phyloP scores from a whole-genome alignment of 2,888 invertebrate species.

The Parnassius glacialis region DNA sequence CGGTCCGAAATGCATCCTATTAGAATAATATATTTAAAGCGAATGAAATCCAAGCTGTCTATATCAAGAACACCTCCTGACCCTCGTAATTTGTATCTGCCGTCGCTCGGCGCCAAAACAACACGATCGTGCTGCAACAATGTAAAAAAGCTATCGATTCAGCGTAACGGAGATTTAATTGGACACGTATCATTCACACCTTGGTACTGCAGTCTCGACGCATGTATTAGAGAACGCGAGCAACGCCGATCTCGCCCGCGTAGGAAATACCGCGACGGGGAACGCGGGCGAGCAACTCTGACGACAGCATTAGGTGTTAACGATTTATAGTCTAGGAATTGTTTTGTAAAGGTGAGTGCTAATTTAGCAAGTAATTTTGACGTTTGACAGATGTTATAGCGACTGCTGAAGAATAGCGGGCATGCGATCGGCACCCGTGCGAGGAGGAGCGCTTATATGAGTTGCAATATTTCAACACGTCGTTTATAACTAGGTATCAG shows the following conservation, averaged over 20 bases:
- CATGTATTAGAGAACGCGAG: slow-evolving; percentile 17
- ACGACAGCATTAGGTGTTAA: slow-evolving; percentile 54
- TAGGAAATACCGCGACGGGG: slow-evolving; percentile 21
- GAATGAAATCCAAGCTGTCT: neutral
- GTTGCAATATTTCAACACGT: slow-evolving; percentile 9
- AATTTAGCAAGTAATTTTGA: slow-evolving; percentile 25
- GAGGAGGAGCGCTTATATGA: slow-evolving; percentile 1
- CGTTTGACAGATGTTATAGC: slow-evolving; percentile 20
- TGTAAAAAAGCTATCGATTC: slow-evolving; percentile 27
- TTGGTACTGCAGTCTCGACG: slow-evolving; percentile 30
- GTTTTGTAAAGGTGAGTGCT: slow-evolving; percentile 65
- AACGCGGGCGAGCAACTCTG: slow-evolving; percentile 31
- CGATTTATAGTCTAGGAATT: slow-evolving; percentile 63
- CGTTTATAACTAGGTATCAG: slow-evolving; percentile 4
- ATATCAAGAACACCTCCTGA: slow-evolving; percentile 1
- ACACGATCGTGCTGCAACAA: slow-evolving; percentile 2
- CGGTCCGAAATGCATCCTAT: no score
- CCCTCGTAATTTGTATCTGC: slow-evolving; percentile 4
- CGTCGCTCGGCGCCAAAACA: slow-evolving; percentile 1
- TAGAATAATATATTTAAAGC: no score
- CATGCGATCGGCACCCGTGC: slow-evolving; percentile 2
- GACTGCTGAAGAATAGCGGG: slow-evolving; percentile 12
- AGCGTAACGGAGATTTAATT: slow-evolving; percentile 41
- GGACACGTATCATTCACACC: slow-evolving; percentile 63
- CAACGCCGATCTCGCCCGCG: slow-evolving; percentile 28